Evolutionary conservation across 2,113 vertebrate species (phyloP), one percentile per base, ranked within the genome.

Genomic region (Ochotona princeps): DNA sequence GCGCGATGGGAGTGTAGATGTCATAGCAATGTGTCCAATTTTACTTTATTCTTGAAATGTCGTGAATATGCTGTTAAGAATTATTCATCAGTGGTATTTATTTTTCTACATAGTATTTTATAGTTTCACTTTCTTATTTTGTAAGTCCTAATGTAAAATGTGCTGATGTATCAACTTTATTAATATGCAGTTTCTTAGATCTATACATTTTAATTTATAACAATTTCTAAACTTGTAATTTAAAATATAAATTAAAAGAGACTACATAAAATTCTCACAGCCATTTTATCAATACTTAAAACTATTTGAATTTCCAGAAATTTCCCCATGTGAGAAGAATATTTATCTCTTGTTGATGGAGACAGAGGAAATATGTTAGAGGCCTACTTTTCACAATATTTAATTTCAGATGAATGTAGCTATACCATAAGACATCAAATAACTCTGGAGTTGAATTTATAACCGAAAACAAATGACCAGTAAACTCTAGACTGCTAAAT

Each of bases 41-140:
- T 79, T 95, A 87, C 87, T 92, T 95, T 92, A 84, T 91, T 93
- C 95, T 91, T 92, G 73, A 96, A 96, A 95, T 95, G 90, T 85
- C 69, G 0, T 84, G 89, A 96, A 87, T 94, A 66, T 91, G 51
- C 60, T 91, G 28, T 86, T 95, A 80, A 83, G 83, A 93, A 91
- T 85, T 94, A 94, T 89, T 94, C 79, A 82, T 89, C 60, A 44
- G 38, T 82, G 83, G 44, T 82, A 94, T 95, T 89, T 82, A 81
- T 66, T 95, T 95, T 95, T 81, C 84, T 60, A 80, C 35, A 79
- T 32, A 72, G 49, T 91, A 73, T 87, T 88, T 95, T 90, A 81
- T 88, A 28, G 90, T 93, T 88, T 74, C 18, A 76, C 60, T 91
- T 89, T 81, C 67, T 54, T 84, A 92, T 92, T 94, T 81, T 87